These are phyloP conservation scores for Macrophya annulata DNA, from an alignment of 2,888 invertebrate genomes.

Conservation along the genomic window DNA sequence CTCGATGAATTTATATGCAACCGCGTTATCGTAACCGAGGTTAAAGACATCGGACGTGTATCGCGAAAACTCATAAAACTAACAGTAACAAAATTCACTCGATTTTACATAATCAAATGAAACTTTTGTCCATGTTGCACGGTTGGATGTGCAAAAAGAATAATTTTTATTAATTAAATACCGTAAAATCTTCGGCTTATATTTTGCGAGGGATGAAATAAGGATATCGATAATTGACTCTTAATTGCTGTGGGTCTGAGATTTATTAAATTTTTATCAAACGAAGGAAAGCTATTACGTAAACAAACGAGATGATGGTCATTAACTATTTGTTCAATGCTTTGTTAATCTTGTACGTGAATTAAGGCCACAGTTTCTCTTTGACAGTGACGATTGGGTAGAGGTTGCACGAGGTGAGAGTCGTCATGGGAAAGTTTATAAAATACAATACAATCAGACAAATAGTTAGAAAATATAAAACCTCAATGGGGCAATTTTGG, in stretches of 20 bases:
- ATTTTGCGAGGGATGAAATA: neutral
- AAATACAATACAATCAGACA: conserved; percentile 56
- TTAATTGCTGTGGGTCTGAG: neutral
- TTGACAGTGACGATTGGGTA: neutral
- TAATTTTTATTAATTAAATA: neutral
- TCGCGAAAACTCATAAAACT: neutral
- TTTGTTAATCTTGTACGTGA: neutral
- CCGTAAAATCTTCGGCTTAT: neutral
- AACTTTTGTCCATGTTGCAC: neutral
- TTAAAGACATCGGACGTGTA: neutral
- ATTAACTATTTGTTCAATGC: neutral
- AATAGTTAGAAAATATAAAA: conserved; percentile 57
- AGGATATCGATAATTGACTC: neutral
- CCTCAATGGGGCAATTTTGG: conserved; percentile 70
- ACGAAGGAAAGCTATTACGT: neutral
- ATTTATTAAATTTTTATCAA: neutral
- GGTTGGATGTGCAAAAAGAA: neutral
- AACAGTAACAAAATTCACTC: neutral
- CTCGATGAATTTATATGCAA: neutral
- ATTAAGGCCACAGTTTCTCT: conserved; percentile 11
- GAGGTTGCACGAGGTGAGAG: neutral
- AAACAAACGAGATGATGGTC: neutral
- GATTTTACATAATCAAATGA: neutral
- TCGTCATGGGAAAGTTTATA: conserved; percentile 57
- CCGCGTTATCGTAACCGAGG: neutral